A percentile compares a stretch with the other conserved stretches of the same genome.
Evolutionary conservation across 2,113 vertebrate species (phyloP).

Genomic region (Odontesthes bonariensis): DNA sequence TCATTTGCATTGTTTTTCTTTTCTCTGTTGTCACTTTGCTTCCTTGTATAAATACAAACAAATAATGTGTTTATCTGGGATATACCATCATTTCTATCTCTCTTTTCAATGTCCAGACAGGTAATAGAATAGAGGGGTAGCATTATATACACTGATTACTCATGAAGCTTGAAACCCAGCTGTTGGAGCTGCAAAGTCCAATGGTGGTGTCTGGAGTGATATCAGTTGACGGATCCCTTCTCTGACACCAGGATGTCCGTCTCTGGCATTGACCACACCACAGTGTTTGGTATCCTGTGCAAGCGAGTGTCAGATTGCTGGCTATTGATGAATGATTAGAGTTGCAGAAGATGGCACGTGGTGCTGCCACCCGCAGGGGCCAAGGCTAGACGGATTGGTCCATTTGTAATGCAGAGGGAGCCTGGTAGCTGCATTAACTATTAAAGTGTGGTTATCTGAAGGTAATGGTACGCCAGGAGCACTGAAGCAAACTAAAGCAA

Average conservation of each 20-base stretch:
- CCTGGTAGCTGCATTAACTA: conserved; percentile 80
- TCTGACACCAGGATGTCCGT: conserved; percentile 73
- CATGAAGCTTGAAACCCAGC: conserved; percentile 52
- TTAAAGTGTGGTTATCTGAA: conserved; percentile 80
- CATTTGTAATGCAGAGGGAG: conserved; percentile 79
- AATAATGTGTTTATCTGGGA: neutral
- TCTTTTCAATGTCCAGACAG: conserved; percentile 31
- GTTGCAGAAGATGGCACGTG: conserved; percentile 66
- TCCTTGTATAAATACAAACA: neutral
- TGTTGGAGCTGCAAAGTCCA: conserved; percentile 44
- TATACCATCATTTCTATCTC: conserved; percentile 12
- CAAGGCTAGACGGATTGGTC: conserved; percentile 72
- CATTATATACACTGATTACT: neutral
- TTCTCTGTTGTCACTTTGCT: neutral
- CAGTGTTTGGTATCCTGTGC: conserved; percentile 62
- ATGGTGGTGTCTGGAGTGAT: conserved; percentile 55
- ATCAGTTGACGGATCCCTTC: conserved; percentile 68
- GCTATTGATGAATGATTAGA: conserved; percentile 78
- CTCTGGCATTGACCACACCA: conserved; percentile 70
- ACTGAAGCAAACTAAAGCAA: conserved; percentile 53
- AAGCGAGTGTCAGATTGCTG: conserved; percentile 69
- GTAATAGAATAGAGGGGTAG: neutral
- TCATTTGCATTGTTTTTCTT: neutral
- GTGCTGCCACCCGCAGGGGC: conserved; percentile 66
- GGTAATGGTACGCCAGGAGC: conserved; percentile 72